These are phyloP conservation scores for Cossypha polioptera DNA, from an alignment of 2,797 vertebrate genomes.

Conservation along the genomic window DNA sequence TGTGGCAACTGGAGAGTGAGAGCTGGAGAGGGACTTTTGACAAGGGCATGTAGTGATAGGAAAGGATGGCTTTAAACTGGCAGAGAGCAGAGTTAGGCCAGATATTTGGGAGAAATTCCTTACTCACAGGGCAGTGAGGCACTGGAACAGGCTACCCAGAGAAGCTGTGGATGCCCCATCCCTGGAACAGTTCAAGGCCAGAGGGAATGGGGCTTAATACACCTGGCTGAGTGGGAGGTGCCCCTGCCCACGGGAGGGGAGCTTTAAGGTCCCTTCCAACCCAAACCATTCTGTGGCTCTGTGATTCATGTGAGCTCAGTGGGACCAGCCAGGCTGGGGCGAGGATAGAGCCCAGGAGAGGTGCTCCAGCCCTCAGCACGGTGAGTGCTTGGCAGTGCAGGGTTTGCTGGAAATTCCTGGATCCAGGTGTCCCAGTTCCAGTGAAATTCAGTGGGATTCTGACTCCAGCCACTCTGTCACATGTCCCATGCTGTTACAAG, in stretches of 20 bases:
- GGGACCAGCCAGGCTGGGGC: not conserved
- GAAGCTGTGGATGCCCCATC: not conserved
- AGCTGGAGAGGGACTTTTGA: not conserved
- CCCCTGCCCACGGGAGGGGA: not conserved
- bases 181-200: not conserved
- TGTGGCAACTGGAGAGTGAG: not conserved
- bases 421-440: not conserved
- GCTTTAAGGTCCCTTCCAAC: not conserved
- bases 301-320: not conserved
- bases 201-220: not conserved
- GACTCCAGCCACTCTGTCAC: not conserved
- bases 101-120: not conserved
- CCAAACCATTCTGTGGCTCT: not conserved
- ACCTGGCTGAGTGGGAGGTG: not conserved
- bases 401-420: not conserved
- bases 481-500: not conserved
- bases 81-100: not conserved
- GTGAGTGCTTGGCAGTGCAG: rapidly evolving
- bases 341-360: not conserved
- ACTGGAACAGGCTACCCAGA: not conserved
- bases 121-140: not conserved
- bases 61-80: not conserved
- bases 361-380: not conserved
- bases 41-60: not conserved
- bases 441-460: not conserved